Percentiles rank a stretch among this genome's conserved stretches.
Evolutionary conservation across 1,140 invertebrate species (phyloP).

Genomic region (Drosophila pseudoobscura): DNA sequence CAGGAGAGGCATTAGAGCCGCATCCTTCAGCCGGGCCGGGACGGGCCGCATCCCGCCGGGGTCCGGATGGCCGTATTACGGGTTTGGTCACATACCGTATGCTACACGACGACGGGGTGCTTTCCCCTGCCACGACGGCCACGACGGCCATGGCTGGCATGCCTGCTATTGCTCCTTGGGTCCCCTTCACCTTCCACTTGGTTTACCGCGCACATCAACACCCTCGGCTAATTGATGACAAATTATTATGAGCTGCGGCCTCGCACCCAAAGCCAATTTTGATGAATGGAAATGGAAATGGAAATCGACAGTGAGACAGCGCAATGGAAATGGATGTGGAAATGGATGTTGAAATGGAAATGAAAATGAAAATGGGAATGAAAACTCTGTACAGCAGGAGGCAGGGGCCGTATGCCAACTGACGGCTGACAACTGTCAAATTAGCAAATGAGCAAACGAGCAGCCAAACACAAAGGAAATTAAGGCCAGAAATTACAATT

Average conservation of each 20-base stretch:
- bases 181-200: constrained; percentile 65
- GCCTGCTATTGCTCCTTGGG: not conserved
- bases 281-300: constrained; percentile 67
- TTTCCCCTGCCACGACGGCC: constrained; percentile 1
- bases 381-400: constrained; percentile 26
- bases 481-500: constrained; percentile 68
- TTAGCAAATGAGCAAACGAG: constrained; percentile 64
- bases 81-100: constrained; percentile 57
- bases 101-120: constrained; percentile 66
- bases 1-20: constrained; percentile 36
- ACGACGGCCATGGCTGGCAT: not conserved
- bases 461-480: constrained; percentile 63
- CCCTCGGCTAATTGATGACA: constrained; percentile 81
- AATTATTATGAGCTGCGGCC: constrained; percentile 73
- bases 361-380: constrained; percentile 24
- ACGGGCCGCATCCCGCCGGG: constrained; percentile 1
- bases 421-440: constrained; percentile 76
- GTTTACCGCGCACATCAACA: constrained; percentile 81
- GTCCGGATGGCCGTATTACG: constrained; percentile 11
- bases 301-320: constrained; percentile 22
- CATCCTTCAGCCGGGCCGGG: constrained; percentile 7
- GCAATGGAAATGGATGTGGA: constrained; percentile 15
- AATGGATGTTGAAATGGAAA: constrained; percentile 32
- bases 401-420: constrained; percentile 48
- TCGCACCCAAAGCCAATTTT: constrained; percentile 80